Evolutionary conservation across 2,888 invertebrate genomes (phyloP).

Genomic region (Ganaspis brasiliensis): DNA sequence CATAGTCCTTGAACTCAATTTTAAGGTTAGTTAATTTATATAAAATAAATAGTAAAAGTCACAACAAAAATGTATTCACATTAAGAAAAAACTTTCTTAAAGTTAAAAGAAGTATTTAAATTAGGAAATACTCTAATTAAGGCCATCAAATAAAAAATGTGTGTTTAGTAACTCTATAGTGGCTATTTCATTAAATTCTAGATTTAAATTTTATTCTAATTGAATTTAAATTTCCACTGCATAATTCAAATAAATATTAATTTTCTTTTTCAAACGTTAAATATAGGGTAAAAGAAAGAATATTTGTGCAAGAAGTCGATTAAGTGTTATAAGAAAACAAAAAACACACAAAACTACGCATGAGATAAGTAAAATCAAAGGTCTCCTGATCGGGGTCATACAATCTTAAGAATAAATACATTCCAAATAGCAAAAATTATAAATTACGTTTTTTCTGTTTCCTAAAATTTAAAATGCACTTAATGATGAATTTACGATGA

Average conservation of each 20-base stretch:
- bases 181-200: too few relatives aligned
- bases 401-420: constrained; percentile 26
- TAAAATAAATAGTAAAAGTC: neutral
- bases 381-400: constrained; percentile 26
- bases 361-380: constrained; percentile 24
- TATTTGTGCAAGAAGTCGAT: too few relatives aligned
- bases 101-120: neutral
- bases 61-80: neutral
- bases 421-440: neutral
- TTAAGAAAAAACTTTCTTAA: neutral
- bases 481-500: neutral
- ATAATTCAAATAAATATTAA: too few relatives aligned
- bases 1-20: constrained; percentile 19
- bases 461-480: neutral
- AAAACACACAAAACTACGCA: neutral
- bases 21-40: neutral
- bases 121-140: neutral
- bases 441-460: constrained; percentile 18
- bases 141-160: neutral
- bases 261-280: too few relatives aligned
- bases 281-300: too few relatives aligned
- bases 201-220: neutral
- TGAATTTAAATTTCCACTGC: neutral
- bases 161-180: neutral
- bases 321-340: constrained; percentile 3